Evolutionary conservation across 92 coral and sea anemone genomes (phyloP).

Genomic region (Diadumene lineata): DNA sequence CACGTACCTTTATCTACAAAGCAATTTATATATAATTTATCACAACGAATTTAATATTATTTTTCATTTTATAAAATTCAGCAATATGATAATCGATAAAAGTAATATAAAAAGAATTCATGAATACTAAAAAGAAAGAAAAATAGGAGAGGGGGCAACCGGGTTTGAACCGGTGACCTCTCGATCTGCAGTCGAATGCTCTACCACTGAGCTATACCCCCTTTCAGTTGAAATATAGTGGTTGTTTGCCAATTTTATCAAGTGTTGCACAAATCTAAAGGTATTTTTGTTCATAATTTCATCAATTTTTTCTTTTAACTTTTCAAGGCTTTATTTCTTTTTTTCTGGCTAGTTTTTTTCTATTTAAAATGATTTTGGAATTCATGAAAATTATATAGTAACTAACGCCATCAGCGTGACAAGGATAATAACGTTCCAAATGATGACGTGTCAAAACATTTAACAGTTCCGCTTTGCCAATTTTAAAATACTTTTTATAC

Average conservation of each 20-base stretch:
- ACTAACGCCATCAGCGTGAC: too few species aligned
- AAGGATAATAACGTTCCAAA: background rate
- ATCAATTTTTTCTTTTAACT: background rate
- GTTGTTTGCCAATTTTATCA: background rate
- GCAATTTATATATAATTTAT: background rate
- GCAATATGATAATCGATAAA: too few species aligned
- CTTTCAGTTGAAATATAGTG: background rate
- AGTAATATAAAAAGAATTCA: background rate
- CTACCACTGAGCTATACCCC: constrained; percentile 98
- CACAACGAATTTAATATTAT: background rate
- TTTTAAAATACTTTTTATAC: background rate
- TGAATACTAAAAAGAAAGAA: background rate
- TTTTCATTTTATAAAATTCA: background rate
- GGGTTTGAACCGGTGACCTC: constrained; percentile 95
- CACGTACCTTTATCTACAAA: too few species aligned
- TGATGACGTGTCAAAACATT: background rate
- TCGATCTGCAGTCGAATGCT: constrained; percentile 99
- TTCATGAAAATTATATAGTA: too few species aligned
- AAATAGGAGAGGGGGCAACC: constrained; percentile 69
- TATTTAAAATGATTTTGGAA: too few species aligned
- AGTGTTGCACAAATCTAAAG: background rate
- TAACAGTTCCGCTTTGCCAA: background rate
- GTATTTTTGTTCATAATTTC: too few species aligned
- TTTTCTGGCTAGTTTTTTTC: too few species aligned
- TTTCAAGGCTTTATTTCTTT: too few species aligned